Evolutionary conservation across 53 echinoderm and acorn worm species (phyloP), one percentile per base, ranked within the genome.

Genomic region (Patiria pectinifera): DNA sequence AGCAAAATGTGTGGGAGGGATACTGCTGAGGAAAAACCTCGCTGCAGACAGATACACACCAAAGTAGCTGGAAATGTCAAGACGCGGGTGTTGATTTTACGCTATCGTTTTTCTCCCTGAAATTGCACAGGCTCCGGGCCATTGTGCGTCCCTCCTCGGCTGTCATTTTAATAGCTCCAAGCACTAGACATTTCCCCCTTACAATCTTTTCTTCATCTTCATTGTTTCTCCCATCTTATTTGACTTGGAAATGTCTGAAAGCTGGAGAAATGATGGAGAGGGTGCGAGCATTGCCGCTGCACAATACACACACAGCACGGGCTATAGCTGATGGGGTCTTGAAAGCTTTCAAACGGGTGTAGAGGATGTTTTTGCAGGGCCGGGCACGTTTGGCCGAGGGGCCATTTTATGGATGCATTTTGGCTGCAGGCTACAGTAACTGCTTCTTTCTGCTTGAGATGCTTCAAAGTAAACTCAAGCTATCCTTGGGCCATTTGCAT

Each of bases 131-230:
- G 77, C 88, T 78, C 43, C 88, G 1, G 88, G 77, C 61, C 59
- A 18, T 61, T 60, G 60, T 78, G 16, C 78, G 19, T 21, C 46
- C 61, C 61, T 61, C 78, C 78, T 78, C 77, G 22, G 58, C 88
- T 77, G 78, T 88, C 88, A 88, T 78, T 77, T 88, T 88, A 88
- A 88, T 78, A 88, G 88, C 88, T 88, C 78, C n/a, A 21, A 59
- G 77, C 78, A 59, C 76, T 21, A 53, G 76, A 76, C 87, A 25
- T 87, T 59, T 88, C 62, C 23, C n/a, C 11, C 25, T 45, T 18
- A 44, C 13, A 61, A 35, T 78, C 78, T 78, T 35, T 11, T 43
- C 59, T 59, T 12, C 59, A 6, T 87, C 58, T 59, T 35, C 78
- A 60, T 76, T 61, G 88, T 88, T 62, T 88, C 88, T 88, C 26